Evolutionary conservation across 2,888 invertebrate species (phyloP).

Genomic region (Drosophila trichaetosa): DNA sequence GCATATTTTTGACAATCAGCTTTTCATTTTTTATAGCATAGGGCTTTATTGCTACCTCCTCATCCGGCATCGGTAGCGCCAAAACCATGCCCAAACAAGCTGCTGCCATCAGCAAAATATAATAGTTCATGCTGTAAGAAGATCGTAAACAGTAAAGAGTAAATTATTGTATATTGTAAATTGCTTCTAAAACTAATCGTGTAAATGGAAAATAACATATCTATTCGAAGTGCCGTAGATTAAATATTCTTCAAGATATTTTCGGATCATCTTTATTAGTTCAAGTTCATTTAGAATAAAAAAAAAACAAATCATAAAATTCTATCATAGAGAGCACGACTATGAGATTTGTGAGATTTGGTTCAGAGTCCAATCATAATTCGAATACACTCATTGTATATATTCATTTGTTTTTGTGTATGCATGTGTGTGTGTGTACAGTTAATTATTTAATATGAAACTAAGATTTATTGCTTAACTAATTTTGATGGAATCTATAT

Average conservation of each 20-base stretch:
- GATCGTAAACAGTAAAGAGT: neutral
- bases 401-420: neutral
- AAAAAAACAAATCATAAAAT: neutral
- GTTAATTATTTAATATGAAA: neutral
- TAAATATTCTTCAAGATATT: neutral
- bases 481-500: neutral
- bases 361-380: neutral
- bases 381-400: neutral
- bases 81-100: neutral
- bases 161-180: neutral
- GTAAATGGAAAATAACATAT: neutral
- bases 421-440: neutral
- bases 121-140: neutral
- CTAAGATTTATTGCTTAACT: neutral
- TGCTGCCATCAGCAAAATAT: neutral
- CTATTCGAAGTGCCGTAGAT: neutral
- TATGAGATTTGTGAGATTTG: neutral
- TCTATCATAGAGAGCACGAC: neutral
- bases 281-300: neutral
- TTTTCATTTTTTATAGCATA: neutral
- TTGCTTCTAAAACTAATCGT: no score
- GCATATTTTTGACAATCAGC: neutral
- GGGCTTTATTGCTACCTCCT: slow-evolving; percentile 1
- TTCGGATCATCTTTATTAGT: neutral
- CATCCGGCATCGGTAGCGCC: neutral